Percentiles rank a stretch among this genome's conserved stretches.
Evolutionary conservation across 2,113 vertebrate species (phyloP).

Genomic region (Bubo bubo): DNA sequence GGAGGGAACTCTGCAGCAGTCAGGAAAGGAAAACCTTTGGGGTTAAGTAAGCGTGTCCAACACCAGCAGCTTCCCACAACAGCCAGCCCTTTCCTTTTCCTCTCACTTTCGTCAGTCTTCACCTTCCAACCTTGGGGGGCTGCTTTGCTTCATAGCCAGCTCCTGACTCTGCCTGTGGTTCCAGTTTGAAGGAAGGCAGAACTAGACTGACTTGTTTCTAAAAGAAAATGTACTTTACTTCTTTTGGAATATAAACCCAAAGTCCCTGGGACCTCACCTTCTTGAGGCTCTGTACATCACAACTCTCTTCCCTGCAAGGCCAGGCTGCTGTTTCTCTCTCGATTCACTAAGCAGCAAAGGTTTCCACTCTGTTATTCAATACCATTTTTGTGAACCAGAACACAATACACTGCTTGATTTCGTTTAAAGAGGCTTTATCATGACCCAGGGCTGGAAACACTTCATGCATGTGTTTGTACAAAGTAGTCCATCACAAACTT

Average conservation of each 20-base stretch:
- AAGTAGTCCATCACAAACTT: constrained; percentile 38
- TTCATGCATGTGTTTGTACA: neutral
- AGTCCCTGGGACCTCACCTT: neutral
- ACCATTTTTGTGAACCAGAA: neutral
- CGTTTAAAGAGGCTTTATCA: constrained; percentile 35
- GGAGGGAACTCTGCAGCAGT: neutral
- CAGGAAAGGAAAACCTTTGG: neutral
- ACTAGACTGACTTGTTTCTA: neutral
- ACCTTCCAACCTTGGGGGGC: neutral
- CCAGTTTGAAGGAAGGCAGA: neutral
- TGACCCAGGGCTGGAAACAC: constrained; percentile 17
- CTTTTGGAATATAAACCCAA: neutral
- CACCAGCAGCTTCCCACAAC: neutral
- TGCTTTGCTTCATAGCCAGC: neutral
- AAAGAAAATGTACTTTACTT: neutral
- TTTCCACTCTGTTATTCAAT: neutral
- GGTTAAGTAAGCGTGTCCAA: neutral
- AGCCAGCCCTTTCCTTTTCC: neutral
- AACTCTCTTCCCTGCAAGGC: neutral
- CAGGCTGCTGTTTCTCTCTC: neutral
- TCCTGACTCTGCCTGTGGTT: neutral
- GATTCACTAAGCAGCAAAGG: neutral
- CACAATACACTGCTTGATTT: constrained; percentile 23
- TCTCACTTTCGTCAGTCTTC: neutral
- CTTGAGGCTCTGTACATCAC: accelerated